These are phyloP conservation scores for Paedocypris micromegethes DNA, from an alignment of 2,797 vertebrate genomes.

Conservation along the genomic window DNA sequence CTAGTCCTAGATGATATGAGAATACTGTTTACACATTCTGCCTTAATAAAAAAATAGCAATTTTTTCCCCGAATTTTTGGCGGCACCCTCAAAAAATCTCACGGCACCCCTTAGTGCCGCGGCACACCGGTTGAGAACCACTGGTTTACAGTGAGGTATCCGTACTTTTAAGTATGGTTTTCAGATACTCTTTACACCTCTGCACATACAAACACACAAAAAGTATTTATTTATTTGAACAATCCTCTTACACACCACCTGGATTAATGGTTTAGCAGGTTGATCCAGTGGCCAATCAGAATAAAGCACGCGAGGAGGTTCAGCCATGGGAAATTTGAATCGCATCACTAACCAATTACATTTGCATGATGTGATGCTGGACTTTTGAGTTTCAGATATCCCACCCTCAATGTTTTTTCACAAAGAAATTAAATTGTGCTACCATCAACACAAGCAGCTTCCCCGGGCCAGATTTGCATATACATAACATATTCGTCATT, in stretches of 20 bases:
- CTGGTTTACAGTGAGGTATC: too few relatives aligned
- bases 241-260: conserved; percentile 16
- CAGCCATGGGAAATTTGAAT: conserved; percentile 56
- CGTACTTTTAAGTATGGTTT: too few relatives aligned
- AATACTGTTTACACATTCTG: too few relatives aligned
- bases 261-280: conserved; percentile 60
- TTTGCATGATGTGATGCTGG: conserved; percentile 57
- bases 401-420: conserved; percentile 46
- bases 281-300: conserved; percentile 59
- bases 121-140: too few relatives aligned
- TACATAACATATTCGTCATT: conserved; percentile 45
- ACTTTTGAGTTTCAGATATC: conserved; percentile 56
- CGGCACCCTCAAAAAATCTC: too few relatives aligned
- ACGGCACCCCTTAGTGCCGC: too few relatives aligned
- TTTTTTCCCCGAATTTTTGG: too few relatives aligned
- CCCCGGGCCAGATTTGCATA: conserved; percentile 51
- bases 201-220: too few relatives aligned
- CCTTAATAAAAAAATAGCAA: too few relatives aligned
- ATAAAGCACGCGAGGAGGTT: conserved; percentile 61
- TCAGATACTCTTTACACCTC: too few relatives aligned
- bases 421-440: conserved; percentile 58
- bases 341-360: conserved; percentile 63
- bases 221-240: too few relatives aligned
- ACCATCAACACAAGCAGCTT: conserved; percentile 53
- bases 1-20: too few relatives aligned